These are phyloP conservation scores for Eucidaris tribuloides DNA, from an alignment of 35 echinoderm and acorn worm species.

Conservation along the genomic window DNA sequence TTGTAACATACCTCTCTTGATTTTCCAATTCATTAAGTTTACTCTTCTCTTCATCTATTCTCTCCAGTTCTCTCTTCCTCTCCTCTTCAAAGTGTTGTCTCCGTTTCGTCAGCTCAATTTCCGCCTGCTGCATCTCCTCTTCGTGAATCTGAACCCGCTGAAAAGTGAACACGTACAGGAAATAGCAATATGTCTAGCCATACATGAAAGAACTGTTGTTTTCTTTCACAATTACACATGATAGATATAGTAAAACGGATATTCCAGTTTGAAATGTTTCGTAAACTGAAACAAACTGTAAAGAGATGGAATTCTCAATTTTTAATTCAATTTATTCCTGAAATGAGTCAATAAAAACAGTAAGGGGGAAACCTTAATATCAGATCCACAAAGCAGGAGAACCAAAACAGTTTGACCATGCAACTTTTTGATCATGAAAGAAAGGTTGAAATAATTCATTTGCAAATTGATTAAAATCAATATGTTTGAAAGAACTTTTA, in stretches of 20 bases:
- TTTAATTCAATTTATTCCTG: not conserved
- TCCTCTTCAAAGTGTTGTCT: conserved; percentile 81
- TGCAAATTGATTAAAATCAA: too few relatives aligned
- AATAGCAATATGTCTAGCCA: not conserved
- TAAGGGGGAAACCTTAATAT: too few relatives aligned
- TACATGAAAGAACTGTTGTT: too few relatives aligned
- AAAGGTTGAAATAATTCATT: too few relatives aligned
- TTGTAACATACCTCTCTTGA: conserved; percentile 80
- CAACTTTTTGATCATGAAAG: too few relatives aligned
- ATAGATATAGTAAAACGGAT: too few relatives aligned
- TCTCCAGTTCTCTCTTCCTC: conserved; percentile 58
- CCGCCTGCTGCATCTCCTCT: conserved; percentile 45
- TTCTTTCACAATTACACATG: too few relatives aligned
- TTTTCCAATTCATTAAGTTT: conserved; percentile 85
- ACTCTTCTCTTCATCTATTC: conserved; percentile 72
- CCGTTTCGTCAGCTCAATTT: conserved; percentile 42
- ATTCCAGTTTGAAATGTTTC: too few relatives aligned
- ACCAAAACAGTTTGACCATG: too few relatives aligned
- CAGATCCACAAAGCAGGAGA: too few relatives aligned
- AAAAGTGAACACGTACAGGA: not conserved
- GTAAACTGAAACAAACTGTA: too few relatives aligned
- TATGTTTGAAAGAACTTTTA: not conserved
- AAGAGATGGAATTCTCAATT: not conserved
- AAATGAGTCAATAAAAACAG: too few relatives aligned
- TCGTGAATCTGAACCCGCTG: conserved; percentile 63